Evolutionary conservation across 1,140 invertebrate genomes (phyloP).

Genomic region (Leptopilina clavipes): DNA sequence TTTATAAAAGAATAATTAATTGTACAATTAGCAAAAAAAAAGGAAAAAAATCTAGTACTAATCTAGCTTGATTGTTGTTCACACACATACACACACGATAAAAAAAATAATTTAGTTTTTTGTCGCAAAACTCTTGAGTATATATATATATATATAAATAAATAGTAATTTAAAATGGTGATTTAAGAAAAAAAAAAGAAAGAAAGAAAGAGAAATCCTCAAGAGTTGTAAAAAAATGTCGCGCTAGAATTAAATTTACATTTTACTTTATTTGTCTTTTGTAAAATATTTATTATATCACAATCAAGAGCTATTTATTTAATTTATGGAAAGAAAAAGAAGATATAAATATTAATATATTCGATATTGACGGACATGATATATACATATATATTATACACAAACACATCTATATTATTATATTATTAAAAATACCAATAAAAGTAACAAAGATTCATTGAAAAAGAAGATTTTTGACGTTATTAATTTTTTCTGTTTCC

Average conservation of each 20-base stretch:
- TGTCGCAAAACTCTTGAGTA: no score
- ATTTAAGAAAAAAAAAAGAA: not conserved
- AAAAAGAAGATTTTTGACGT: constrained; percentile 21
- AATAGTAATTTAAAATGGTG: not conserved
- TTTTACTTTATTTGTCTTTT: constrained; percentile 66
- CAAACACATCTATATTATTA: constrained; percentile 58
- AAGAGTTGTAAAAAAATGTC: constrained; percentile 50
- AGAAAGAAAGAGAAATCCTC: constrained; percentile 7
- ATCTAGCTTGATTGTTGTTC: constrained; percentile 4
- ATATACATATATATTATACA: constrained; percentile 50
- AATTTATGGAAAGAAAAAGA: constrained; percentile 68
- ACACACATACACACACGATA: no score
- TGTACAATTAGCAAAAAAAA: constrained; percentile 28
- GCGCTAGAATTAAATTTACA: constrained; percentile 57
- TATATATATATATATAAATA: no score
- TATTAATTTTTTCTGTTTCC: not conserved
- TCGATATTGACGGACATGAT: constrained; percentile 63
- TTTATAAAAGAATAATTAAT: constrained; percentile 29
- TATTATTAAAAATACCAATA: constrained; percentile 64
- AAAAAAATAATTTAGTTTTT: not conserved
- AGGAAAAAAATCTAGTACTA: not conserved
- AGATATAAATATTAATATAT: constrained; percentile 67
- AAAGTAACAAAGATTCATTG: constrained; percentile 59
- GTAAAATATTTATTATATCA: constrained; percentile 69
- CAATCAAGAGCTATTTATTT: constrained; percentile 71